Percentiles rank a stretch among this genome's conserved stretches.
phyloP scores from a whole-genome alignment of 2,888 invertebrate genomes.

The Lithophane ornitopus region DNA sequence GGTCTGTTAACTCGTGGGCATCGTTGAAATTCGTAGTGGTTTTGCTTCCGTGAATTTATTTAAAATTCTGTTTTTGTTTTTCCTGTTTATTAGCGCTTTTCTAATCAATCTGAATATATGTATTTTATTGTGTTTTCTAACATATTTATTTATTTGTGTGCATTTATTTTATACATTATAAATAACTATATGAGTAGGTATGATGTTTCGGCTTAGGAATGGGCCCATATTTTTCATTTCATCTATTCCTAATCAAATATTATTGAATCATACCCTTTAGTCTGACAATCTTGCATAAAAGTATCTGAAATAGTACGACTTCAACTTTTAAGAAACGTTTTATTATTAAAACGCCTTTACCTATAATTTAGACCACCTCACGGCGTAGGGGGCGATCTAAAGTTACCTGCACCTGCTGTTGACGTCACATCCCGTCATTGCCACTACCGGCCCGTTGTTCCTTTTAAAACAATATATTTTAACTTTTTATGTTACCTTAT shows the following conservation, averaged over 20 bases:
- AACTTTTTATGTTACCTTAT: slow-evolving; percentile 30
- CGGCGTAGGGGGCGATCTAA: slow-evolving; percentile 55
- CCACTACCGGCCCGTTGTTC: slow-evolving; percentile 66
- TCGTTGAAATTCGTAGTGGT: background rate
- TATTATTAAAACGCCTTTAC: slow-evolving; percentile 30
- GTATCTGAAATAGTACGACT: background rate
- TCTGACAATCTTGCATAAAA: too few species aligned
- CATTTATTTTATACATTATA: background rate
- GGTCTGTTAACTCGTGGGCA: background rate
- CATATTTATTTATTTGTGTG: background rate
- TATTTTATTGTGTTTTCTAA: background rate
- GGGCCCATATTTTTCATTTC: background rate
- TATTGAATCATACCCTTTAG: too few species aligned
- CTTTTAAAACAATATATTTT: slow-evolving; percentile 61
- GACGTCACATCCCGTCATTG: slow-evolving; percentile 79
- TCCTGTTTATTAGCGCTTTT: background rate
- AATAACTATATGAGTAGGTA: background rate
- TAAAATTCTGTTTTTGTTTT: background rate
- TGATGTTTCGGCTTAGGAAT: background rate
- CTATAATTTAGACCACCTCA: slow-evolving; percentile 36
- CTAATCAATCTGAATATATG: background rate
- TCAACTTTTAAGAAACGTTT: background rate
- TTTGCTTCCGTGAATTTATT: slow-evolving; percentile 14
- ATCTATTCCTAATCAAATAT: too few species aligned
- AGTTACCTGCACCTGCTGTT: slow-evolving; percentile 73